These are phyloP conservation scores for Sylvicola cinctus DNA, from an alignment of 2,888 invertebrate species.

Conservation along the genomic window DNA sequence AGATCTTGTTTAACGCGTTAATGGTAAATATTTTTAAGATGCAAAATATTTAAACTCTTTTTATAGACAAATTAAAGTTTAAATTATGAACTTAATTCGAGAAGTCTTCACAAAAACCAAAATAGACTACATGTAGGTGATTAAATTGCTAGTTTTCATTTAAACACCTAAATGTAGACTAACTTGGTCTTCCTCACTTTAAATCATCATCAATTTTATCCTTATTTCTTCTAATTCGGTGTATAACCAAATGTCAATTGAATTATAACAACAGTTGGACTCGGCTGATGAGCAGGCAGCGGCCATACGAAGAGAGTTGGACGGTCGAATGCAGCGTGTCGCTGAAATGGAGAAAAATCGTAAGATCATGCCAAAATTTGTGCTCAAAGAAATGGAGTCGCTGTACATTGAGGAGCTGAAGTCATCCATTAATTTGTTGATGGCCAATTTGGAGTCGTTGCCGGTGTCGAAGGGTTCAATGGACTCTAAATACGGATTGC, in stretches of 20 bases:
- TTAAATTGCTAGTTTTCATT: too few relatives aligned
- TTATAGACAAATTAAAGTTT: too few relatives aligned
- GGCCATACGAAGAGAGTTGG: conserved; percentile 93
- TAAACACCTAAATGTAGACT: too few relatives aligned
- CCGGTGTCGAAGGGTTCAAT: conserved; percentile 97
- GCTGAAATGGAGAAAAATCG: conserved; percentile 96
- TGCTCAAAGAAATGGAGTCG: conserved; percentile 99
- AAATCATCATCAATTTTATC: too few relatives aligned
- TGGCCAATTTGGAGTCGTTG: conserved; percentile 96
- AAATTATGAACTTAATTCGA: too few relatives aligned
- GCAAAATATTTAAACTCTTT: background rate
- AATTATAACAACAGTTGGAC: conserved; percentile 53
- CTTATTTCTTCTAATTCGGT: too few relatives aligned
- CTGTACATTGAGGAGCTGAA: conserved; percentile 97
- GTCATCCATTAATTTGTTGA: conserved; percentile 91
- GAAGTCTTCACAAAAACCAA: background rate
- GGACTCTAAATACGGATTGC: conserved; percentile 92
- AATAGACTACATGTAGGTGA: too few relatives aligned
- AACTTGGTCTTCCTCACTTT: too few relatives aligned
- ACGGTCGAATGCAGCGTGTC: conserved; percentile 91
- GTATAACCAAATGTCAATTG: too few relatives aligned
- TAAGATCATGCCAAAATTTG: conserved; percentile 97
- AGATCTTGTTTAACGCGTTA: conserved; percentile 94
- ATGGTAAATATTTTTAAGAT: conserved; percentile 37
- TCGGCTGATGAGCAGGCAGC: conserved; percentile 99